Evolutionary conservation across 1,140 invertebrate genomes (phyloP), one percentile per base, ranked within the genome.

Genomic region (Drosophila mauritiana): DNA sequence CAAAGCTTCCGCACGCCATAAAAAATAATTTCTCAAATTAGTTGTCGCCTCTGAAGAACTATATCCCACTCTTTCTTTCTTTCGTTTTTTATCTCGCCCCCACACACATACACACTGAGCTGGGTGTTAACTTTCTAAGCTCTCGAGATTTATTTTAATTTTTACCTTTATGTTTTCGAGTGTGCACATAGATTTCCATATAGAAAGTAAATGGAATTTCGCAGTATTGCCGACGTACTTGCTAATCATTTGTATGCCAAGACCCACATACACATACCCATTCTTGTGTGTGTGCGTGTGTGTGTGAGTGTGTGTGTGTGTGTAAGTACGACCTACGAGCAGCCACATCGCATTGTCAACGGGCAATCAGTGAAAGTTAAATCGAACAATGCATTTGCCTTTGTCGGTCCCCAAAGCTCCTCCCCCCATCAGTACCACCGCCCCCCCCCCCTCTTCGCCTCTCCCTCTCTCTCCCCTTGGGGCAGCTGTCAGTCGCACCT

Each of bases 291-390:
- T 39, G 13, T 11, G 4, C 13, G 13, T 39, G 13, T 10, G 12
- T 4, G 17, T 6, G n/a, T 37, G 1, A 5, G 27, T 1, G 5
- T 4, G 1, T 37, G 15, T 46, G 34, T 46, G 12, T 27, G 27
- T 17, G 4, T 43, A 55, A 11, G 8, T 48, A 59, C 65, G 46
- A 75, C 55, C 40, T 53, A 63, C 64, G 61, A 80, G 67, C 73
- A 73, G 55, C 54, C 59, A 57, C 67, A 56, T n/a, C 52, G 56
- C 67, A 70, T 57, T 61, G 67, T 81, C 73, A 61, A 55, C 77
- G 61, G 73, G 75, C 75, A 78, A 78, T 78, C 74, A 78, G 75
- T 78, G 75, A 78, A 78, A 78, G 75, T 78, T 78, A 78, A 78
- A 78, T 78, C 74, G 75, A 78, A 78, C 75, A 78, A 78, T 78